Percentiles rank a stretch among this genome's conserved stretches.
phyloP scores from a whole-genome alignment of 2,888 invertebrate species.

The Clanis bilineata region DNA sequence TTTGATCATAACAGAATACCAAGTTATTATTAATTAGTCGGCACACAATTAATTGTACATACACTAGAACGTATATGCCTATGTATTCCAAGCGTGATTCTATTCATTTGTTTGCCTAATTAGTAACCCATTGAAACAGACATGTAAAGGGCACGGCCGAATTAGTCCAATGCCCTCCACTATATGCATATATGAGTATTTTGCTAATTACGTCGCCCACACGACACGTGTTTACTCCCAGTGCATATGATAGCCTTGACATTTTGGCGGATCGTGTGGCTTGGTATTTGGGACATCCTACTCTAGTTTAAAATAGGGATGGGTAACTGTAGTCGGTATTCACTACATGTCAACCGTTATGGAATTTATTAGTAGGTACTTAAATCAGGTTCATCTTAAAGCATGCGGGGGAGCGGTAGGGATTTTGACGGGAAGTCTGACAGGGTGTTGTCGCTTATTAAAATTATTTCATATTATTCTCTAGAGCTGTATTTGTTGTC shows the following conservation, averaged over 20 bases:
- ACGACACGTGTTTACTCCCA: background rate
- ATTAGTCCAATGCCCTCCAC: background rate
- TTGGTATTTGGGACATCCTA: no score
- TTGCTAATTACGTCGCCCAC: slow-evolving; percentile 1
- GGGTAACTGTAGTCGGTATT: no score
- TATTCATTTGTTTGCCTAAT: slow-evolving; percentile 4
- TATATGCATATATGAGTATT: background rate
- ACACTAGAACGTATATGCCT: background rate
- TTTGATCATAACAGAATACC: background rate
- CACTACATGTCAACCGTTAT: no score
- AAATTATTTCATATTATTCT: no score
- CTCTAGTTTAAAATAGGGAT: no score
- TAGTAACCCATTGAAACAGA: background rate
- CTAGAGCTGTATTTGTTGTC: no score
- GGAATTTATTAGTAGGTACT: no score
- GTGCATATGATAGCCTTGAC: background rate
- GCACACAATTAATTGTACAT: background rate
- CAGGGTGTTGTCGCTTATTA: no score
- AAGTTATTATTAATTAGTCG: background rate
- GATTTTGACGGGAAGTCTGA: no score
- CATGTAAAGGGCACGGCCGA: background rate
- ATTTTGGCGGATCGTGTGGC: background rate
- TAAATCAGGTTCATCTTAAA: no score
- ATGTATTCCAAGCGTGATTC: background rate
- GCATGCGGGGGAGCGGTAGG: no score